Evolutionary conservation across 2,797 vertebrate genomes (phyloP), one percentile per base, ranked within the genome.

Genomic region (Acrossocheilus fasciatus): DNA sequence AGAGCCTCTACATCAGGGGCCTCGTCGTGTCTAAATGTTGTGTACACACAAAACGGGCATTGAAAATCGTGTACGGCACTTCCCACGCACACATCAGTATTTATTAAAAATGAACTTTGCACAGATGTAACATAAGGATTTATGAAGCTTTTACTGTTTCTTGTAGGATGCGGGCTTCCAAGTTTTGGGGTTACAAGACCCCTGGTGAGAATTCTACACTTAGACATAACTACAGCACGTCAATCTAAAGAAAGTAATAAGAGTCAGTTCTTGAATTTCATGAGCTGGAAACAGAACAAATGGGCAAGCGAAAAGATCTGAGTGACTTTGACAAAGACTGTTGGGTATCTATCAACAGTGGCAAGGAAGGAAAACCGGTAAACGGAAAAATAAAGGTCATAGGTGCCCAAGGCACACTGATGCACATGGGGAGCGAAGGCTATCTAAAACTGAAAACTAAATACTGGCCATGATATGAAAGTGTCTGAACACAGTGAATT

Each of bases 1-100:
- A 68, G 57, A 84, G 81, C 43, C 26, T 66, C 39, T 10, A 57
- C 69, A 62, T 64, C 57, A 64, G 8, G 15, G 39, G 45, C 18
- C 6, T 81, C 14, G 30, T 81, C 14, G 30, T 15, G 79, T 52
- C 4, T 23, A n/a, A 81, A 81, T 81, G 41, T 69, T 50, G 73
- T 76, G 26, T 50, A 69, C 17, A 47, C 26, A 47, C 12, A 72
- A 72, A 57, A 57, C 7, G 1, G 79, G 15, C 36, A 45, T 62
- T 74, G 18, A 83, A 47, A 83, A 75, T 20, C 11, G 1, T 3
- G 12, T 12, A 18, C 8, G 6, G n/a, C 23, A 18, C 34, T 54
- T 69, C 12, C 30, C 6, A 50, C 2, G 11, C 26, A 47, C 9
- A 47, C n/a, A 14, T 11, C 10, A 15, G 26, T 66, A 9, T 66